Evolutionary conservation across 2,797 vertebrate genomes (phyloP).

Genomic region (Psittacula derbiana): DNA sequence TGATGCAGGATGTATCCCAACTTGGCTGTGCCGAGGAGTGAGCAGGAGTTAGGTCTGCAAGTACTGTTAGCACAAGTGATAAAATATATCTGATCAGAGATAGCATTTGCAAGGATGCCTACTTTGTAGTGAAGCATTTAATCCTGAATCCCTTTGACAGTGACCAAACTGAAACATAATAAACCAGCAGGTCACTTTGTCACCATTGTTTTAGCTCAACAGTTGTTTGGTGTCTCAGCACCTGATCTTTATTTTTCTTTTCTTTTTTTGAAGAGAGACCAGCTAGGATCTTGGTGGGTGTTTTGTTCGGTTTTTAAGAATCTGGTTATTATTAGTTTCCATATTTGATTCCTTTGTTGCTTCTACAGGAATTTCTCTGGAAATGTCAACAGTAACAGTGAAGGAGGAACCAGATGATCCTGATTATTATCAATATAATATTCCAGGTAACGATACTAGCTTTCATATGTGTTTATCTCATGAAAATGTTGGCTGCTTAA

Average conservation of each 20-base stretch:
- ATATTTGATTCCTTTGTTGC: not conserved
- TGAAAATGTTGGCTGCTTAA: not conserved
- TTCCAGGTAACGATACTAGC: slow-evolving; percentile 69
- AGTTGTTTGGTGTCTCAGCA: not conserved
- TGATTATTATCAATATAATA: slow-evolving; percentile 74
- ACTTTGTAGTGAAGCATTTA: not conserved
- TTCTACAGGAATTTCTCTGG: slow-evolving; percentile 67
- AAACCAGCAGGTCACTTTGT: not conserved
- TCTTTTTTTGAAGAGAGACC: not conserved
- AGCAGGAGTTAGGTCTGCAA: not conserved
- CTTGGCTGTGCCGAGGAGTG: not conserved
- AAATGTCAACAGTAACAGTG: slow-evolving; percentile 61
- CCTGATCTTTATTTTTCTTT: not conserved
- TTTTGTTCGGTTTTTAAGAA: not conserved
- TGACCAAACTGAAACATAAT: not conserved
- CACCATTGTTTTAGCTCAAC: not conserved
- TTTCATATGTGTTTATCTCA: not conserved
- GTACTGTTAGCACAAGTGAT: not conserved
- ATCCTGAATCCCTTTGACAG: not conserved
- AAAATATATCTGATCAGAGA: not conserved
- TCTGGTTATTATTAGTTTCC: not conserved
- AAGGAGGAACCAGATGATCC: slow-evolving; percentile 78
- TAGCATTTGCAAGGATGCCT: not conserved
- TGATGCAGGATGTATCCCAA: not conserved
- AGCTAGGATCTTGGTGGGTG: not conserved